phyloP scores from a whole-genome alignment of 1,140 invertebrate species.

The Batillaria attramentaria region DNA sequence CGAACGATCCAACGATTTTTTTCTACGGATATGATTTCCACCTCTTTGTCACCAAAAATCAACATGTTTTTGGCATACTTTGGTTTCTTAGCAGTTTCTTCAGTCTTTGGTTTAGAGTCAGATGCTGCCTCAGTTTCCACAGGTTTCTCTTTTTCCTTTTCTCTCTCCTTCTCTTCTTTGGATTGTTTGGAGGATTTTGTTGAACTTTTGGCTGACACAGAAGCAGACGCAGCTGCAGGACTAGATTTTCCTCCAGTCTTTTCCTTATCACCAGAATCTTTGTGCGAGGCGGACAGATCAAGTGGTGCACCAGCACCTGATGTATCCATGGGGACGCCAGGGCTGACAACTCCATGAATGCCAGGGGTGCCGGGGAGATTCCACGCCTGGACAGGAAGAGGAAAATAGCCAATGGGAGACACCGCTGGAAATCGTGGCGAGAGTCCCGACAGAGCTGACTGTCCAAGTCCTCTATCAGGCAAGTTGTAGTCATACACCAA shows the following conservation, averaged over 20 bases:
- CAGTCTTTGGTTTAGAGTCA: conserved; percentile 11
- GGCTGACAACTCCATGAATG: conserved; percentile 32
- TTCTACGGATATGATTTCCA: conserved; percentile 68
- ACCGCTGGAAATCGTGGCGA: conserved; percentile 23
- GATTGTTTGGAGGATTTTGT: not conserved
- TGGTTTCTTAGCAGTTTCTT: conserved; percentile 33
- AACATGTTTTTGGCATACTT: conserved; percentile 63
- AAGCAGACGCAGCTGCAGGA: conserved; percentile 6
- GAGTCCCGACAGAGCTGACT: conserved; percentile 30
- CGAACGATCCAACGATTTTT: conserved; percentile 66
- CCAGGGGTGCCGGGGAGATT: conserved; percentile 44
- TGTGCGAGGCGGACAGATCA: conserved; percentile 58
- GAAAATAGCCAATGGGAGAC: conserved; percentile 45
- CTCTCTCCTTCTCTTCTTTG: conserved; percentile 24
- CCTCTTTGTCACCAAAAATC: conserved; percentile 62
- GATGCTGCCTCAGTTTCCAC: not conserved
- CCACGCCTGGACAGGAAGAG: conserved; percentile 45
- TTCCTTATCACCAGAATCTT: conserved; percentile 37
- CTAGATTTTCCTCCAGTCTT: conserved; percentile 11
- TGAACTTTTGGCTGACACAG: not conserved
- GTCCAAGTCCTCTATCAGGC: conserved; percentile 63
- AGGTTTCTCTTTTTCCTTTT: not conserved
- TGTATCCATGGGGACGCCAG: conserved; percentile 43
- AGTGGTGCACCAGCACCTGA: conserved; percentile 52
- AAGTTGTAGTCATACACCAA: conserved; percentile 64